Conservation (phyloP, 2,888 invertebrate genomes). For the Cistogaster globosa region DNA sequence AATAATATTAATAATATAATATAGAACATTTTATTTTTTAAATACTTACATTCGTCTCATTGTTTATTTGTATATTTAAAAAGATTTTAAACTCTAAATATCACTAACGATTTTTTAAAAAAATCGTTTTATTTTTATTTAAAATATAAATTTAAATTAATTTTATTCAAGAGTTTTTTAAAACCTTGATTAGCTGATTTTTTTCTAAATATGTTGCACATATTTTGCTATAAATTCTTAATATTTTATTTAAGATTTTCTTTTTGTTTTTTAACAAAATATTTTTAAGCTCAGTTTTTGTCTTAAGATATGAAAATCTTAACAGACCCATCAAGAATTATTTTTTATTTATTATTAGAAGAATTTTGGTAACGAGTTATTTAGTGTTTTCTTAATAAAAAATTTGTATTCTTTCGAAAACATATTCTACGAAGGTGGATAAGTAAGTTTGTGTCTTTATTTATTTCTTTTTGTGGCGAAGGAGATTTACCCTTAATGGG, state of each 20-base stretch:
- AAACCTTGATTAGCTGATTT: slow-evolving; percentile 48
- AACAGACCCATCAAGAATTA: neutral
- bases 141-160: slow-evolving; percentile 73
- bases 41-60: slow-evolving; percentile 40
- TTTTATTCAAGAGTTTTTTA: slow-evolving; percentile 56
- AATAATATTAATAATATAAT: slow-evolving; percentile 43
- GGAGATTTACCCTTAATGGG: no score
- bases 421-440: no score
- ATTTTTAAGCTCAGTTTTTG: slow-evolving; percentile 48
- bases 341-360: no score
- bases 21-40: slow-evolving; percentile 32
- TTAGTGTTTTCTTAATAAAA: no score
- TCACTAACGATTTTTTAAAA: slow-evolving; percentile 82
- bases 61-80: slow-evolving; percentile 52
- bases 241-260: neutral
- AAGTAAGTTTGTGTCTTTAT: no score
- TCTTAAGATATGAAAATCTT: slow-evolving; percentile 20
- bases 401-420: no score
- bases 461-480: no score
- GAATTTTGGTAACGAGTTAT: no score
- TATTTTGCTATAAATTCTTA: slow-evolving; percentile 46
- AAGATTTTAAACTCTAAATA: slow-evolving; percentile 79
- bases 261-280: neutral
- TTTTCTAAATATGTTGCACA: slow-evolving; percentile 70
- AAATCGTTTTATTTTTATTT: slow-evolving; percentile 77